Base-by-base conservation (phyloP, 1,140 invertebrate species). In the Philotrypesis tridentata region DNA sequence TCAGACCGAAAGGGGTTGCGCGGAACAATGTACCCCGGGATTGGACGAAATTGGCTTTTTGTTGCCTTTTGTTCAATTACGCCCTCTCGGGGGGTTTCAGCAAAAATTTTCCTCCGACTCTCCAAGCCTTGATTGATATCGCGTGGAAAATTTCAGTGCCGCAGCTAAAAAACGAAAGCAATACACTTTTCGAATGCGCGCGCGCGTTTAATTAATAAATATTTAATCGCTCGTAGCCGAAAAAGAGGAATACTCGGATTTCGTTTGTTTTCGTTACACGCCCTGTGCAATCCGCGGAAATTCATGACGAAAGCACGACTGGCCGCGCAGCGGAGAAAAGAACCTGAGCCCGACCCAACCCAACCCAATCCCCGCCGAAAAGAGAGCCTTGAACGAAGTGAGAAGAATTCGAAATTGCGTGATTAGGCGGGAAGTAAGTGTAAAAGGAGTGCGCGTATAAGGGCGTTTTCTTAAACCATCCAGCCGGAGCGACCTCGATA, bases 31-130 rank as follows among this genome's bases (percentile, higher is more conserved):
- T 33, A 29, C 29, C 67, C 33, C 31, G 31, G 67, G 2, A 70
- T 33, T 8, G 27, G 31, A 70, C 37, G 31, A 25, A 48, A 72
- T 72, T 72, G 70, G 70, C 70, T 72, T 48, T 72, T 72, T 72
- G 48, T 27, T 23, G 70, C 70, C 37, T 48, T 70, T 31, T 37
- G 68, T 70, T 29, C 68, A 70, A 70, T 70, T 31, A 70, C 33
- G 33, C 21, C 2, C 68, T 29, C 21, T 9, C 29, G 68, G 31
- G 61, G 68, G 31, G 61, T 55, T 55, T 55, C 6, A 17, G 21
- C 21, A 55, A 55, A 55, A 55, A 55, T 55, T n/a, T 55, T 5
- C 48, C 21, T n/a, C 48, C 48, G 1, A 37, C 48, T 48, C 48
- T 55, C 48, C 14, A 55, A 55, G 6, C 48, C 14, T 7, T 17